phyloP scores from a whole-genome alignment of 1,140 invertebrate species.

The Eufriesea mexicana region DNA sequence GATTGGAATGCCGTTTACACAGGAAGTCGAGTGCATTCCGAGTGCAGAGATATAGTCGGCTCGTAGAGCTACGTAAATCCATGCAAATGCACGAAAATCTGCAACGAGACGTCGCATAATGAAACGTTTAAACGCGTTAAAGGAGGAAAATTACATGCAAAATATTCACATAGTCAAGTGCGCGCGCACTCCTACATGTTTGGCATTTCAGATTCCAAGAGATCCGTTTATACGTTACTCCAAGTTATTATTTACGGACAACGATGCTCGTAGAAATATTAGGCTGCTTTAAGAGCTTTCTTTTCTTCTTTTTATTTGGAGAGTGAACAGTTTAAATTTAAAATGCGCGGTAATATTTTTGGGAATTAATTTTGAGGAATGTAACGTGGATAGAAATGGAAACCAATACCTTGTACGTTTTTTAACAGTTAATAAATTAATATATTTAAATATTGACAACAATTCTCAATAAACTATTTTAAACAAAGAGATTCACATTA shows the following conservation, averaged over 20 bases:
- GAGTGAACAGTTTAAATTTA: too few relatives aligned
- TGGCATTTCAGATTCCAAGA: neutral
- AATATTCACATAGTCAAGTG: neutral
- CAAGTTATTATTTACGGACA: neutral
- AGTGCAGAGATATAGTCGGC: neutral
- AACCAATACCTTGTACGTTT: too few relatives aligned
- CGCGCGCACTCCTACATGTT: neutral
- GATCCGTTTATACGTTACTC: neutral
- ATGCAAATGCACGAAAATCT: neutral
- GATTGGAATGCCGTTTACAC: slow-evolving; percentile 6
- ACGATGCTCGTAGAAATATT: too few relatives aligned
- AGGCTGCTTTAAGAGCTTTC: too few relatives aligned
- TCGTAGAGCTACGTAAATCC: neutral
- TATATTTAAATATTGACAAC: too few relatives aligned
- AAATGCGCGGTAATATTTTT: too few relatives aligned
- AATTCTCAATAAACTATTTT: too few relatives aligned
- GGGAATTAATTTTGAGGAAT: too few relatives aligned
- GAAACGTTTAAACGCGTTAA: neutral
- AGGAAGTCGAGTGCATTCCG: neutral
- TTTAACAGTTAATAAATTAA: too few relatives aligned
- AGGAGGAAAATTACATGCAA: neutral
- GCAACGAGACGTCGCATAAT: slow-evolving; percentile 10
- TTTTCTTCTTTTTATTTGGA: too few relatives aligned
- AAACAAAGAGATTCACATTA: too few relatives aligned
- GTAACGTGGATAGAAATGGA: too few relatives aligned